These are phyloP conservation scores for Gymnocephalus cernua DNA, from an alignment of 2,113 vertebrate species.

Conservation along the genomic window DNA sequence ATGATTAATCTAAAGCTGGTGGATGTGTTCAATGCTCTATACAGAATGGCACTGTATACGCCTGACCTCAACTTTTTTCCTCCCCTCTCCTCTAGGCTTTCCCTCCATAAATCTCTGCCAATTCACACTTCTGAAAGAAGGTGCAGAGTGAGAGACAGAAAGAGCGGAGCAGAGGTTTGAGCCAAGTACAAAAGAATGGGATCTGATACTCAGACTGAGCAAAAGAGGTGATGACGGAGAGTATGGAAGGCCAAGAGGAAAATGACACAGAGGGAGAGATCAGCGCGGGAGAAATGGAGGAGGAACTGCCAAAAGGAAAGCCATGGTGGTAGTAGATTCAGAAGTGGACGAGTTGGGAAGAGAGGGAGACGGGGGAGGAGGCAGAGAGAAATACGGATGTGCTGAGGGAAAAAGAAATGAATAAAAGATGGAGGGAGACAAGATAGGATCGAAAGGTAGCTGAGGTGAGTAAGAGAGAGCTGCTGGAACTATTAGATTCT, in stretches of 20 bases:
- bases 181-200: slow-evolving; percentile 52
- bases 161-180: slow-evolving; percentile 31
- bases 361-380: slow-evolving; percentile 51
- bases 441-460: slow-evolving; percentile 69
- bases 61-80: slow-evolving; percentile 24
- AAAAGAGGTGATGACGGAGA: slow-evolving; percentile 52
- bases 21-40: slow-evolving; percentile 31
- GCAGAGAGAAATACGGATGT: slow-evolving; percentile 59
- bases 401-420: slow-evolving; percentile 73
- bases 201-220: slow-evolving; percentile 57
- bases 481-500: slow-evolving; percentile 67
- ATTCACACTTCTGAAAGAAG: slow-evolving; percentile 50
- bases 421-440: slow-evolving; percentile 75
- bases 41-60: neutral
- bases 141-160: slow-evolving; percentile 10
- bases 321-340: slow-evolving; percentile 72
- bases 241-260: slow-evolving; percentile 51
- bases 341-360: slow-evolving; percentile 48
- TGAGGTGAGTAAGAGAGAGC: slow-evolving; percentile 63
- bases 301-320: slow-evolving; percentile 64
- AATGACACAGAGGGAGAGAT: slow-evolving; percentile 24
- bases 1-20: slow-evolving; percentile 66
- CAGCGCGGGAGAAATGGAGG: slow-evolving; percentile 28
- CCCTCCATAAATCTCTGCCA: slow-evolving; percentile 35
- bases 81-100: slow-evolving; percentile 6